phyloP scores from a whole-genome alignment of 2,113 vertebrate genomes.

The Furnarius figulus region DNA sequence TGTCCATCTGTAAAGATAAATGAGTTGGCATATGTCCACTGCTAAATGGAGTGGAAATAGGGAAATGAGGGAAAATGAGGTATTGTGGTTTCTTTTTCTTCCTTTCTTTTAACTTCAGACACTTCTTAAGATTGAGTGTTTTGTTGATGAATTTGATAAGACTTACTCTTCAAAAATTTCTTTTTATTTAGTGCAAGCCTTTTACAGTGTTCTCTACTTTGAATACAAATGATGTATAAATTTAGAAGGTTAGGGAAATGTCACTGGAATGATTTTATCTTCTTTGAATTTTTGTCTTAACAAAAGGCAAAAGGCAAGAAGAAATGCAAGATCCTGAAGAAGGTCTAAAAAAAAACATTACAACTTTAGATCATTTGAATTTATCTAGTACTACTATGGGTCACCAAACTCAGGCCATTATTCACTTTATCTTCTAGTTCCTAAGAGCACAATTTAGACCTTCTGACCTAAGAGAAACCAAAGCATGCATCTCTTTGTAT shows the following conservation, averaged over 20 bases:
- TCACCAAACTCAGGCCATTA: not conserved
- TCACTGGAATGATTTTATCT: not conserved
- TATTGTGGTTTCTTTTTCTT: no score
- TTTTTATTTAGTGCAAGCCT: not conserved
- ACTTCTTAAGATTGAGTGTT: not conserved
- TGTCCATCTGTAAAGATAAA: not conserved
- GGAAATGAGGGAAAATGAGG: not conserved
- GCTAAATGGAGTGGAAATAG: not conserved
- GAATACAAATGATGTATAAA: not conserved
- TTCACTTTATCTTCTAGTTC: not conserved
- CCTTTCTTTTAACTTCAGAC: no score
- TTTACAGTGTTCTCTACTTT: not conserved
- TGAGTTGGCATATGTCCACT: not conserved
- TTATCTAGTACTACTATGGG: not conserved
- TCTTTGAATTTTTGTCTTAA: not conserved
- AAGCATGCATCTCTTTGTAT: not conserved
- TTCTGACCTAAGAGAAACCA: not conserved
- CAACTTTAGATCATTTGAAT: not conserved
- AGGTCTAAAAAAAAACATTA: accelerated
- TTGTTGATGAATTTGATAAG: not conserved
- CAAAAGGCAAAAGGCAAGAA: not conserved
- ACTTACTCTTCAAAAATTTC: not conserved
- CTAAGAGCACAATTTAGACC: not conserved
- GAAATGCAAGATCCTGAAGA: not conserved
- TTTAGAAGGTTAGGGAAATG: not conserved